These are phyloP conservation scores for Microplitis manilae DNA, from an alignment of 2,888 invertebrate species.

Conservation along the genomic window DNA sequence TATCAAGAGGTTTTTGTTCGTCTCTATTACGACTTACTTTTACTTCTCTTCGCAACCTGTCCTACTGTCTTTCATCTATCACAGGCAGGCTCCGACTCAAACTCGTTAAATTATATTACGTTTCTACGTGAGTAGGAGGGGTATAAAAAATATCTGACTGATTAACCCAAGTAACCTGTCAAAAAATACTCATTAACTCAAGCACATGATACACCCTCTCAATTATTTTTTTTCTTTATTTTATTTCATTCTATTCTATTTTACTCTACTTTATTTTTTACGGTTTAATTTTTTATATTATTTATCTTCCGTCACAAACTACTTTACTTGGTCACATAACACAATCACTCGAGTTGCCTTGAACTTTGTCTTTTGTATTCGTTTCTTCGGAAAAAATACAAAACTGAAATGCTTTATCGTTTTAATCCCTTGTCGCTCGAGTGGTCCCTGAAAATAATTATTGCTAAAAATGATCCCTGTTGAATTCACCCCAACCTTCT, in stretches of 20 bases:
- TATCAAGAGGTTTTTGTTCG: neutral
- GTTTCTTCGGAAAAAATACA: neutral
- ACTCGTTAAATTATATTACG: neutral
- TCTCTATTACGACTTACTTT: neutral
- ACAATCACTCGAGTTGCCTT: neutral
- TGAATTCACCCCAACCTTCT: neutral
- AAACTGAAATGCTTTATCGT: neutral
- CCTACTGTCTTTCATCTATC: neutral
- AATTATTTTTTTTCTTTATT: neutral
- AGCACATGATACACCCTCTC: neutral
- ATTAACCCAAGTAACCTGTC: neutral
- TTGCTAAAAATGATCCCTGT: neutral
- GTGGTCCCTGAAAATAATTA: neutral
- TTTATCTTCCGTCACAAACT: neutral
- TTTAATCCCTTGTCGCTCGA: neutral
- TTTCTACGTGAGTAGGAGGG: neutral
- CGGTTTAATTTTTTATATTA: neutral
- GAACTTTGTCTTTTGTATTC: neutral
- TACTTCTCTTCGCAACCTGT: neutral
- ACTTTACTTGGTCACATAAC: neutral
- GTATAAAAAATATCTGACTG: neutral
- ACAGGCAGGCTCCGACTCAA: neutral
- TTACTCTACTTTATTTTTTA: neutral
- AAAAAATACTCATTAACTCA: neutral
- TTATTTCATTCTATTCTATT: neutral